Conservation (phyloP, 2,888 invertebrate genomes). For the Acanthacorydalis orientalis region DNA sequence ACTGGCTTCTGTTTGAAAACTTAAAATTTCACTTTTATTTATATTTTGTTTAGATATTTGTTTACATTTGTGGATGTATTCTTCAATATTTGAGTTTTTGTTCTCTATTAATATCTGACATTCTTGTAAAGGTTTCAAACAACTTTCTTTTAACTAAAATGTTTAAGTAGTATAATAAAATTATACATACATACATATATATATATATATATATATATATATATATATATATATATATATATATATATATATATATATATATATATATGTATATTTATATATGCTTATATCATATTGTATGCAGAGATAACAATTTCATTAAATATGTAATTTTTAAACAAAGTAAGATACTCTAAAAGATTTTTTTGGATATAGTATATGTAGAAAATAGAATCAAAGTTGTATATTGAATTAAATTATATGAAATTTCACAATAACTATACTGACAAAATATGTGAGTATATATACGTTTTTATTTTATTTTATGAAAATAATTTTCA, state of each 20-base stretch:
- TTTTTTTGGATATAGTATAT: no score
- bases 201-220: not conserved
- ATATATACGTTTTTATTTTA: no score
- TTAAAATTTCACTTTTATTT: constrained; percentile 11
- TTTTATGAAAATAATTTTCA: no score
- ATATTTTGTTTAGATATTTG: constrained; percentile 8
- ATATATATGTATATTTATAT: no score
- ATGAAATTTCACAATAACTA: no score
- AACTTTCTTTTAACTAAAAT: constrained; percentile 19
- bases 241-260: not conserved
- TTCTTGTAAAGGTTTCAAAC: constrained; percentile 23
- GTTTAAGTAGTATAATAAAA: not conserved
- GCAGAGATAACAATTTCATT: no score
- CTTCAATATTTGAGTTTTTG: constrained; percentile 21
- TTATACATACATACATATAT: not conserved
- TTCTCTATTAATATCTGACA: constrained; percentile 23
- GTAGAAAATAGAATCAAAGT: no score
- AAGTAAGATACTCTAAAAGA: no score
- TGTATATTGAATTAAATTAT: no score
- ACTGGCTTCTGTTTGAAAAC: constrained; percentile 17
- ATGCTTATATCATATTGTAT: no score
- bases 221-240: not conserved
- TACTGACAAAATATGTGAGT: no score
- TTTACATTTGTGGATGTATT: constrained; percentile 19
- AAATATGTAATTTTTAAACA: no score